phyloP scores from a whole-genome alignment of 2,797 vertebrate species.

The Lepidocolaptes lacrymiger region DNA sequence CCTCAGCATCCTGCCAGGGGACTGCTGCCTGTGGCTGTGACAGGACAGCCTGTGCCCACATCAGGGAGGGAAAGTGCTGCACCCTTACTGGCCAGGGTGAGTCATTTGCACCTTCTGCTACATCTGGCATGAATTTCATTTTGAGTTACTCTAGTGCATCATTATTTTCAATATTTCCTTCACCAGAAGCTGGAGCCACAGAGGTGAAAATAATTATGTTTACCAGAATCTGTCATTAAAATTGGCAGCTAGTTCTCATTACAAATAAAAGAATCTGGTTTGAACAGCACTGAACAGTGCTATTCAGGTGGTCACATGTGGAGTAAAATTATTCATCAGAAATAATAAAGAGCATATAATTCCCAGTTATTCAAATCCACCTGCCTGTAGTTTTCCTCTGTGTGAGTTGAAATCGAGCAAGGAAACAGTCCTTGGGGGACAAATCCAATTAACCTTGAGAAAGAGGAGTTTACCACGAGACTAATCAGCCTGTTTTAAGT shows the following conservation, averaged over 20 bases:
- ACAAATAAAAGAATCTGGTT: not conserved
- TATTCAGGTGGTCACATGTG: not conserved
- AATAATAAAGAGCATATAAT: not conserved
- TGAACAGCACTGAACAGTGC: not conserved
- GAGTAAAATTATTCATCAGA: not conserved
- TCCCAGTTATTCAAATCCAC: not conserved
- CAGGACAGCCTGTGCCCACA: not conserved
- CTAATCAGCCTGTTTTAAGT: not conserved
- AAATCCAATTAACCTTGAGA: not conserved
- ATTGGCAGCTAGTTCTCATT: not conserved
- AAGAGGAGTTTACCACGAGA: not conserved
- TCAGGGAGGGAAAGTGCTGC: not conserved
- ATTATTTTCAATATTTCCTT: conserved; percentile 27
- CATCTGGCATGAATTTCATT: conserved; percentile 19
- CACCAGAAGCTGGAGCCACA: conserved; percentile 3
- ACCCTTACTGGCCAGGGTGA: not conserved
- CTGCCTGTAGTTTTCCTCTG: not conserved
- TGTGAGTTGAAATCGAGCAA: not conserved
- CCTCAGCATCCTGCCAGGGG: not conserved
- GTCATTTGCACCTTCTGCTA: conserved; percentile 35
- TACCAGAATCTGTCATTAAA: not conserved
- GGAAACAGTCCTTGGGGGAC: not conserved
- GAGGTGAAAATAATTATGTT: not conserved
- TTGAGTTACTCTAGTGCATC: conserved; percentile 1
- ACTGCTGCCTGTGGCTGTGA: not conserved